Evolutionary conservation across 2,888 invertebrate genomes (phyloP).

Genomic region (Arenicola marina): DNA sequence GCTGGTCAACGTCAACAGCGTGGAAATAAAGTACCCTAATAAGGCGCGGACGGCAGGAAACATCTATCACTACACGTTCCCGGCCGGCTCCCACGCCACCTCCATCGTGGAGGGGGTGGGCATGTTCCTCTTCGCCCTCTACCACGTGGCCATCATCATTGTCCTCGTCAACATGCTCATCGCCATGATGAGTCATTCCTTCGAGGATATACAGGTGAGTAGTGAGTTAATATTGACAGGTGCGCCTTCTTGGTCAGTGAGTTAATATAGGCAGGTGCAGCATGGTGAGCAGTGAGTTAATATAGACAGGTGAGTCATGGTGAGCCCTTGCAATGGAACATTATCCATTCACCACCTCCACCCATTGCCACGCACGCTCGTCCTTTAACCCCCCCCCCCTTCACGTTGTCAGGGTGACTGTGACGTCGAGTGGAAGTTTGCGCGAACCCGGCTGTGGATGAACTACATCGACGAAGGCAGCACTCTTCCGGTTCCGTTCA

Average conservation of each 20-base stretch:
- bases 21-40: conserved; percentile 35
- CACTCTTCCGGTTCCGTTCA: conserved; percentile 73
- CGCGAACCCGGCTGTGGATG: conserved; percentile 74
- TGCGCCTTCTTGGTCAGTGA: neutral
- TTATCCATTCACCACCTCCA: neutral
- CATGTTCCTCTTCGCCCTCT: conserved; percentile 67
- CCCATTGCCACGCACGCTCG: neutral
- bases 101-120: conserved; percentile 66
- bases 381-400: neutral
- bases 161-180: conserved; percentile 77
- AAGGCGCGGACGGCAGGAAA: conserved; percentile 23
- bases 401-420: conserved; percentile 52
- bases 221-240: neutral
- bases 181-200: conserved; percentile 77
- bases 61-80: conserved; percentile 19
- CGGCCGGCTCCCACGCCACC: conserved; percentile 33
- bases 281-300: too few species aligned
- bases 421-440: conserved; percentile 78
- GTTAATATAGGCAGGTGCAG: too few species aligned
- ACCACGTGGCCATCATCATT: conserved; percentile 74
- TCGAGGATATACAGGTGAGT: conserved; percentile 68
- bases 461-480: conserved; percentile 74
- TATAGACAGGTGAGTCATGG: neutral
- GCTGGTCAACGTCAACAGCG: conserved; percentile 53
- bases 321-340: neutral